These are phyloP conservation scores for Litocranius walleri DNA, from an alignment of 2,113 vertebrate species.

Conservation along the genomic window DNA sequence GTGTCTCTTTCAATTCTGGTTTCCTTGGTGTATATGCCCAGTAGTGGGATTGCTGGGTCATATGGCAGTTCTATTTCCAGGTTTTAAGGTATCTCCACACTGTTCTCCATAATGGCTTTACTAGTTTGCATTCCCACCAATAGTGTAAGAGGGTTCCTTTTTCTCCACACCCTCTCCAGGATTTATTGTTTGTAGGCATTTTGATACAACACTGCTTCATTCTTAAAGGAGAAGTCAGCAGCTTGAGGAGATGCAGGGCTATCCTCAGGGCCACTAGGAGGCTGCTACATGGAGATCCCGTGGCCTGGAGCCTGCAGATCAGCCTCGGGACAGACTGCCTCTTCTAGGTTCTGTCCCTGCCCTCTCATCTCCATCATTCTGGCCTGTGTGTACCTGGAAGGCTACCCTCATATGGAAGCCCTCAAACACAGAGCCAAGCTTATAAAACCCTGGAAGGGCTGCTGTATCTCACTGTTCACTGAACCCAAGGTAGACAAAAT, in stretches of 20 bases:
- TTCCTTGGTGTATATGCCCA: background rate
- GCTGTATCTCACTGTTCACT: background rate
- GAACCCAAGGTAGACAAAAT: background rate
- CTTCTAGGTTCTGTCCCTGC: background rate
- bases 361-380: background rate
- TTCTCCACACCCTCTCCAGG: background rate
- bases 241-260: background rate
- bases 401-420: background rate
- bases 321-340: background rate
- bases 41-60: background rate
- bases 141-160: background rate
- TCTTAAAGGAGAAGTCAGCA: background rate
- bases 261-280: background rate
- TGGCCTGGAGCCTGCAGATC: background rate
- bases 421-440: background rate
- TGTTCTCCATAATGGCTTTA: background rate
- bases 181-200: background rate
- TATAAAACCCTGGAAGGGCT: background rate
- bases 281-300: background rate
- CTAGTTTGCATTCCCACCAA: background rate
- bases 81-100: background rate
- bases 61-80: background rate
- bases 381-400: background rate
- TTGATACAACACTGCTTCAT: background rate
- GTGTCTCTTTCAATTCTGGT: background rate